Conservation (phyloP, 2,797 vertebrate species). For the Crocidura indochinensis region DNA sequence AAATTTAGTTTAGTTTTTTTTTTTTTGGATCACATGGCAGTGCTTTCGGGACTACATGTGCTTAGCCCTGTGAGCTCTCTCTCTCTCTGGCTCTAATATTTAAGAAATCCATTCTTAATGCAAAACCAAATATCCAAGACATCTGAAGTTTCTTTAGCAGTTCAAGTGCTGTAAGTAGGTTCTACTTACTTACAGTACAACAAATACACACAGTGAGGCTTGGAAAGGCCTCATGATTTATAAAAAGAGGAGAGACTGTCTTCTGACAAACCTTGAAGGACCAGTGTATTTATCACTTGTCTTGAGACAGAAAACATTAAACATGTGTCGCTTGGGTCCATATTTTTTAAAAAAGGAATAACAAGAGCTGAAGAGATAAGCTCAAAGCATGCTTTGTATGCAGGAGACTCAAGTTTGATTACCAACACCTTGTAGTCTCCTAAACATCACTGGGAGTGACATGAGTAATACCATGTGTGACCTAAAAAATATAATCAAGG, state of each 20-base stretch:
- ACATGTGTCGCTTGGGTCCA: not conserved
- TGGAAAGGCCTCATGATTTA: not conserved
- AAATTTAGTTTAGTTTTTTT: too few relatives aligned
- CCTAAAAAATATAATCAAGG: too few relatives aligned
- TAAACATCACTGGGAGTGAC: too few relatives aligned
- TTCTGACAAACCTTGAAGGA: not conserved
- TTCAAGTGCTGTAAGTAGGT: not conserved
- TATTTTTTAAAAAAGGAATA: constrained; percentile 50
- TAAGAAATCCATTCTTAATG: constrained; percentile 23
- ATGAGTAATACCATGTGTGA: too few relatives aligned
- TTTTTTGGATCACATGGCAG: too few relatives aligned
- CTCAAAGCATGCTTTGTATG: too few relatives aligned
- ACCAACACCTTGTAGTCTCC: too few relatives aligned
- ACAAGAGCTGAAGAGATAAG: not conserved
- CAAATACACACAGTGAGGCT: not conserved
- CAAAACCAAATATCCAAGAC: constrained; percentile 8
- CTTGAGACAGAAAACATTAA: not conserved
- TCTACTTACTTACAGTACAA: not conserved
- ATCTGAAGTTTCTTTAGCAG: not conserved
- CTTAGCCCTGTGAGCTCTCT: too few relatives aligned
- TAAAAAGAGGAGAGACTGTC: not conserved
- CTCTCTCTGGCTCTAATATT: not conserved
- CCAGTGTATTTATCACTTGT: not conserved
- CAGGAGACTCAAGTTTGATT: too few relatives aligned
- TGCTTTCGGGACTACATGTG: too few relatives aligned